Base-by-base conservation (phyloP, 2,888 invertebrate species). In the Pristionchus fissidentatus region DNA sequence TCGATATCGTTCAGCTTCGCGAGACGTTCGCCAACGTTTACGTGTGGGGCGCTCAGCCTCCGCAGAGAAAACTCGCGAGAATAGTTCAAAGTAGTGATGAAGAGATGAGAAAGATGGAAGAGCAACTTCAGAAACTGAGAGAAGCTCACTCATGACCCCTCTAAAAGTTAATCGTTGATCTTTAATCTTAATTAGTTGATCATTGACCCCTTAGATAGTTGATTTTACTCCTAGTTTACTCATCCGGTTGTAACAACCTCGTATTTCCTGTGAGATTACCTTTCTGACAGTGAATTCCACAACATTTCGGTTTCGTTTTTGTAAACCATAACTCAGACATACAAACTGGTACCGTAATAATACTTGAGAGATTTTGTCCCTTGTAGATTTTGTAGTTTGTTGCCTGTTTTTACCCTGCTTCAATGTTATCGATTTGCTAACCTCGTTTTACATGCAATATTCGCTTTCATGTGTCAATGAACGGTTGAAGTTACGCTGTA, bases 21-120 rank as follows among this genome's bases (percentile, higher is more conserved):
- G 87, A 88, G 75, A 90, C 91, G 22, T 85, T 91, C 75, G 88
- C 87, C 85, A 88, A 91, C 86, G 91, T 91, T 83, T 91, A 91
- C 86, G 87, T 90, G 62, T 87, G 90, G 70, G 91, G 91, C 84
- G 91, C 91, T 3, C 70, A 70, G 49, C 75, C 75, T 52, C 83
- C 83, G 10, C 29, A 43, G 41, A 35, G 79, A n/a, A 52, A 79
- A 57, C n/a, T 43, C 8, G 55, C 79, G n/a, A 7, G 57, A n/a
- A 19, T 55, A 35, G 38, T 70, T 4, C 70, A 70, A 41, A 46
- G 49, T 26, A 49, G 75, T 35, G 75, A 77, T 26, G 75, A 77
- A 32, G 75, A 77, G 49, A 46, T 29, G 1, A 32, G 41, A 32
- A 46, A 49, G 32, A 32, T 77, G 46, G 75, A 77, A 8, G 75